Base-by-base conservation (phyloP, 2,888 invertebrate genomes). In the Spisula solida region DNA sequence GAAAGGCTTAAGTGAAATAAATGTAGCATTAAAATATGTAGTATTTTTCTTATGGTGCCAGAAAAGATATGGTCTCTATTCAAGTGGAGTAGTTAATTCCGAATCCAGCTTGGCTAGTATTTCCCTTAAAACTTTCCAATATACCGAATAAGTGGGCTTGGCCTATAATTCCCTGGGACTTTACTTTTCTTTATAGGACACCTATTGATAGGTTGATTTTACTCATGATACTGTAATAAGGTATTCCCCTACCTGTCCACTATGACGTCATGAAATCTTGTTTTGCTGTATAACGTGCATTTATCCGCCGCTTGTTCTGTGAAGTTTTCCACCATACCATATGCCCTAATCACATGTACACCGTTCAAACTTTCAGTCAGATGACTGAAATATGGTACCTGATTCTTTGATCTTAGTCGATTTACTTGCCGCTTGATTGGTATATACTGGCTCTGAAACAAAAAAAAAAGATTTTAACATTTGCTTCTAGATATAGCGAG, bases 331-430 rank as follows among this genome's bases (percentile, higher is more conserved):
- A 95, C 92, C 20, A 92, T 93, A 4, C 92, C 92, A 91, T 94
- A 96, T 16, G 96, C 96, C 70, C 96, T 86, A 75, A 96, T 96
- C 18, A 95, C 94, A 82, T 94, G 94, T 6, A 95, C 95, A 0
- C 96, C 96, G 2, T 98, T 98, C 34, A 96, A 86, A 14, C 96
- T 95, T 92, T 96, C 96, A 89, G 96, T 95, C 93, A 96, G 96
- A 92, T 96, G 95, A 85, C 95, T 96, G 93, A 95, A 96, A 82
- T 96, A 96, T 0, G 96, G 96, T 5, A 96, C 96, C 2, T 95
- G 87, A 0, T 95, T 95, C 81, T 96, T 96, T 6, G 96, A 96
- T 86, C 96, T 96, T 1, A 96, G 90, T 25, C 96, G 91, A 83
- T 96, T 96, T 81, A 96, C 91, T 88, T 96, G 96, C 14, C 96